Evolutionary conservation across 2,113 vertebrate genomes (phyloP).

Genomic region (Psophia crepitans): DNA sequence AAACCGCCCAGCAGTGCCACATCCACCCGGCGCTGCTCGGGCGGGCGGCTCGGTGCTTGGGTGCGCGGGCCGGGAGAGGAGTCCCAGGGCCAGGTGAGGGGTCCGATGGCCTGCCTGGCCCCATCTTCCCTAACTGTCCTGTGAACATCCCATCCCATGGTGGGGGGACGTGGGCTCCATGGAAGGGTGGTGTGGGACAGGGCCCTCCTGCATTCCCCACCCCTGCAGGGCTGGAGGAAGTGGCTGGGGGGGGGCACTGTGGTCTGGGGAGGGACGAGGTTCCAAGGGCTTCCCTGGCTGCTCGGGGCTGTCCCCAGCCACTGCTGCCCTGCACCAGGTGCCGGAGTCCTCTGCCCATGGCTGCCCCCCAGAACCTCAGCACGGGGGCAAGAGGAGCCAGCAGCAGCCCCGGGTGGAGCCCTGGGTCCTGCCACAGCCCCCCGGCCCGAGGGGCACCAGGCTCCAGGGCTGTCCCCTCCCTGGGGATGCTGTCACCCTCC

Average conservation of each 20-base stretch:
- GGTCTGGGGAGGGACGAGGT: neutral
- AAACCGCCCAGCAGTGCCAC: neutral
- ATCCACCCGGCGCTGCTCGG: rapidly evolving
- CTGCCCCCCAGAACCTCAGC: neutral
- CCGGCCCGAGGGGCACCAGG: rapidly evolving
- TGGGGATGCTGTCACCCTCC: neutral
- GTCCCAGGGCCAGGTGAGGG: neutral
- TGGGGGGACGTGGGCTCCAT: rapidly evolving
- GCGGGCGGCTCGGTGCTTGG: neutral
- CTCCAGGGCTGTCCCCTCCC: too few relatives aligned
- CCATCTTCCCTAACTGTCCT: neutral
- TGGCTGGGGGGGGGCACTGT: neutral
- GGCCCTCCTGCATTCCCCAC: neutral
- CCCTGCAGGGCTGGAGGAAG: neutral
- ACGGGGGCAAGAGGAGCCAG: neutral
- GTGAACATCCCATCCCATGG: too few relatives aligned
- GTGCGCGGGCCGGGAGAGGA: neutral
- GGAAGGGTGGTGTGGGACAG: rapidly evolving
- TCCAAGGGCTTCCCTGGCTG: neutral
- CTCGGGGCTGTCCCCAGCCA: neutral
- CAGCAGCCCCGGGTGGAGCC: too few relatives aligned
- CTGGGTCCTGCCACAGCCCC: neutral
- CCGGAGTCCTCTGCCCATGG: neutral
- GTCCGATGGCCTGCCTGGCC: neutral
- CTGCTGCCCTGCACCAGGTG: neutral